phyloP scores from a whole-genome alignment of 2,113 vertebrate species.

The Syrrhaptes paradoxus region DNA sequence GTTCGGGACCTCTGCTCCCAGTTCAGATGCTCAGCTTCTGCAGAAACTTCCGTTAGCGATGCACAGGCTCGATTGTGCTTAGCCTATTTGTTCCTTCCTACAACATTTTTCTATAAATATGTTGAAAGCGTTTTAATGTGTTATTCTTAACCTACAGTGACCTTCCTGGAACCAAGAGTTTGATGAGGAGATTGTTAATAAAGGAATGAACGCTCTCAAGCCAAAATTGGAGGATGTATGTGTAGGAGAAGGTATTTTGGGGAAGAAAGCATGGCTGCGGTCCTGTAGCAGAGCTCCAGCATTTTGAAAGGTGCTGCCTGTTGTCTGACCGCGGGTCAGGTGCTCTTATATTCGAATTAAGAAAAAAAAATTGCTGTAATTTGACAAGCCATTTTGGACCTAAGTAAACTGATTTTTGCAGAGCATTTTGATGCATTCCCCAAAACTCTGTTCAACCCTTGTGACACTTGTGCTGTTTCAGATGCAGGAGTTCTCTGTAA shows the following conservation, averaged over 20 bases:
- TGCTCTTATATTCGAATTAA: not conserved
- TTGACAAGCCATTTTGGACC: not conserved
- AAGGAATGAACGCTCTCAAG: not conserved
- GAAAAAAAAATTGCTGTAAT: not conserved
- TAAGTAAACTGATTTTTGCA: not conserved
- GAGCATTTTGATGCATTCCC: not conserved
- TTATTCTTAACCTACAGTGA: not conserved
- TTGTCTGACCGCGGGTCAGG: not conserved
- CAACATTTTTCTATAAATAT: not conserved
- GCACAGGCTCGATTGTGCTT: not conserved
- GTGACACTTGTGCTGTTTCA: not conserved
- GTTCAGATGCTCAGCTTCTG: not conserved
- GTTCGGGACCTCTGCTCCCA: not conserved
- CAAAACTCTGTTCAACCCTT: not conserved
- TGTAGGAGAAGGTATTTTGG: not conserved
- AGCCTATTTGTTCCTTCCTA: not conserved
- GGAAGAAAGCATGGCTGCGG: not conserved
- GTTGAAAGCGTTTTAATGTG: not conserved
- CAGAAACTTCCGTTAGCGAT: not conserved
- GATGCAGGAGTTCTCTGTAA: not conserved
- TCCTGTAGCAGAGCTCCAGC: not conserved
- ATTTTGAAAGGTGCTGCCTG: not conserved
- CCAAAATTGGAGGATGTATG: not conserved
- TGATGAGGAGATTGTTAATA: not conserved
- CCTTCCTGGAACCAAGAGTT: not conserved